phyloP scores from a whole-genome alignment of 2,113 vertebrate species.

The Platycercus adscitus region DNA sequence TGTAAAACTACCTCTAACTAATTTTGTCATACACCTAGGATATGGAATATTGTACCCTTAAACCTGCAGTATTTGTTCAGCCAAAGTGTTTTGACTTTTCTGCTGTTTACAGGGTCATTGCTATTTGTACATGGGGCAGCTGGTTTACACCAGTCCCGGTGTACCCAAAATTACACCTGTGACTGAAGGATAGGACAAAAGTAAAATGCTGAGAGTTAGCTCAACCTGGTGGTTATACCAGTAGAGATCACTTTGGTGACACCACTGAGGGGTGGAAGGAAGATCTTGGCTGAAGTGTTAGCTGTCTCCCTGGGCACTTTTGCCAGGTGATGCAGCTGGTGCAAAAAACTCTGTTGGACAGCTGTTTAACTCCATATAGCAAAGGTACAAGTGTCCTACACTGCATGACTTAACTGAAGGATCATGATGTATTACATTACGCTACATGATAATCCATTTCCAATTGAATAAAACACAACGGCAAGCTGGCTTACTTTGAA shows the following conservation, averaged over 20 bases:
- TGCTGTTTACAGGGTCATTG: neutral
- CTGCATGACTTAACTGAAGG: neutral
- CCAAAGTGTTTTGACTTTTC: neutral
- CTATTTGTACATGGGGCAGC: neutral
- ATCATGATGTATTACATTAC: neutral
- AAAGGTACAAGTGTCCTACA: neutral
- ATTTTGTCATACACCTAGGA: neutral
- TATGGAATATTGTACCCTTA: neutral
- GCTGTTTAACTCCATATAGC: neutral
- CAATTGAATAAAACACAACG: neutral
- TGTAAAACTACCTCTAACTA: neutral
- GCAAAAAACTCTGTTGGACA: neutral
- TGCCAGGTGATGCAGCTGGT: neutral
- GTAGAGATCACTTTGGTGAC: neutral
- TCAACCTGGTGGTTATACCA: rapidly evolving
- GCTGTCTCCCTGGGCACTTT: neutral
- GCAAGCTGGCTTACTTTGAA: neutral
- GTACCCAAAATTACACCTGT: neutral
- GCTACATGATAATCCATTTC: neutral
- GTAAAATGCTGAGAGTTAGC: neutral
- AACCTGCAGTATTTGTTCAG: neutral
- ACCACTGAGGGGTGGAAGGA: neutral
- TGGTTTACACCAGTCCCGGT: neutral
- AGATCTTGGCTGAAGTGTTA: neutral
- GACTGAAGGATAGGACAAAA: neutral